phyloP scores from a whole-genome alignment of 2,888 invertebrate species.

The Aproaerema taeniolella region DNA sequence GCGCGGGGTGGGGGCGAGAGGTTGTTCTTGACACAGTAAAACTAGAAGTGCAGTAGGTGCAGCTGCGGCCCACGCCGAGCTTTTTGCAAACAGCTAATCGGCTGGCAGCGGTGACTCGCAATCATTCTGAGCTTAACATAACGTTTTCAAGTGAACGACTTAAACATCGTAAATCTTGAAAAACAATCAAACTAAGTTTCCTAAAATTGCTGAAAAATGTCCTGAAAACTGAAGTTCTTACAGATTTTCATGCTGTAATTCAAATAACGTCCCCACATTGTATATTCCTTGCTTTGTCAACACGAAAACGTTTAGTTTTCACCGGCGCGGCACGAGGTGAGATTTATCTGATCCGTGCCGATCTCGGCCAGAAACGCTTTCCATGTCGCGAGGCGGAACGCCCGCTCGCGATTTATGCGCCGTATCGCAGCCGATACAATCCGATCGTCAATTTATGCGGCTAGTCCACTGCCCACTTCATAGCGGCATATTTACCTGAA shows the following conservation, averaged over 20 bases:
- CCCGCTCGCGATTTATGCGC: constrained; percentile 43
- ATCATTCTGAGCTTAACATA: constrained; percentile 26
- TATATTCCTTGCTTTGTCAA: no score
- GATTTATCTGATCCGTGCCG: constrained; percentile 49
- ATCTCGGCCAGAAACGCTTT: constrained; percentile 58
- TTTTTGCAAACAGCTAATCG: constrained; percentile 58
- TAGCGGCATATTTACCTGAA: constrained; percentile 7
- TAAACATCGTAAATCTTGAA: constrained; percentile 1
- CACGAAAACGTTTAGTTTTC: no score
- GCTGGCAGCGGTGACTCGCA: constrained; percentile 22
- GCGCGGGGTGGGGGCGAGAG: constrained; percentile 59
- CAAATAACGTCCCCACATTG: no score
- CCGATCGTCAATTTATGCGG: constrained; percentile 39
- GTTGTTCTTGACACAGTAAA: constrained; percentile 78
- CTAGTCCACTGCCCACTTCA: constrained; percentile 24
- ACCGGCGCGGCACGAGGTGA: constrained; percentile 25
- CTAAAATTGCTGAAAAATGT: background rate
- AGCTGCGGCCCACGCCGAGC: constrained; percentile 68
- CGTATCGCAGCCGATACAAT: constrained; percentile 39
- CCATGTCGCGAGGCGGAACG: constrained; percentile 60
- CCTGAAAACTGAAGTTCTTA: no score
- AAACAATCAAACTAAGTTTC: background rate
- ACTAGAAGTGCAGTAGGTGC: constrained; percentile 77
- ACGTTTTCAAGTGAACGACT: background rate
- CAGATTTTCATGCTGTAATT: no score